Evolutionary conservation across 2,113 vertebrate genomes (phyloP), one percentile per base, ranked within the genome.

Genomic region (Cyprinodon tularosa): DNA sequence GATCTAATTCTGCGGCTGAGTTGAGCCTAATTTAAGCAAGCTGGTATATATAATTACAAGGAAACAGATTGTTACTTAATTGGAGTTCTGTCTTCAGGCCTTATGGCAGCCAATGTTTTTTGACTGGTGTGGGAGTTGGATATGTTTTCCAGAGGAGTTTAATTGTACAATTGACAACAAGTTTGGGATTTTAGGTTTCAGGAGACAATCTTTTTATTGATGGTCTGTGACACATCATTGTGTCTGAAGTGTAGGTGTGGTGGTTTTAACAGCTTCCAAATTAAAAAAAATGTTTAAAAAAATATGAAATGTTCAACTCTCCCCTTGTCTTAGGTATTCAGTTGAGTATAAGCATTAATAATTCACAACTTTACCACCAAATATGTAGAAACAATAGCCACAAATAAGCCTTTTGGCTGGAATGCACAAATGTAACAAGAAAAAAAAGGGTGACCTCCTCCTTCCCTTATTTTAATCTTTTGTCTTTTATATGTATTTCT

Each of bases 41-140:
- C 89, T 84, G 85, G 83, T 84, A 90, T 84, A 89, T 89, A 90
- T 94, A 93, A 94, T 95, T 93, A 93, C 84, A 91, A 87, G 71
- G 75, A 90, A 93, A 93, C 92, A 94, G 91, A 93, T 92, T 93
- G 91, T 91, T 93, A 90, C 81, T 93, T 94, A 93, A 94, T 92
- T 94, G 88, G 87, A 86, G 85, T 87, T 91, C 77, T 91, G 86
- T 92, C 90, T 91, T 68, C 75, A 91, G 89, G 90, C 89, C 72
- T 48, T 2, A 44, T 74, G 62, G 69, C 71, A 80, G 86, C 77
- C 83, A 62, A 47, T 85, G 74, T 68, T 85, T 83, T 84, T 66
- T 80, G 78, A 87, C 66, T 85, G 70, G 67, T 20, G 59, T 22
- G 53, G 69, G 53, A 66, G 76, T 84, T 69, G 74, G 66, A 78